A percentile compares a stretch with the other conserved stretches of the same genome.
Evolutionary conservation across 2,113 vertebrate genomes (phyloP).

Genomic region (Arizona elegans): DNA sequence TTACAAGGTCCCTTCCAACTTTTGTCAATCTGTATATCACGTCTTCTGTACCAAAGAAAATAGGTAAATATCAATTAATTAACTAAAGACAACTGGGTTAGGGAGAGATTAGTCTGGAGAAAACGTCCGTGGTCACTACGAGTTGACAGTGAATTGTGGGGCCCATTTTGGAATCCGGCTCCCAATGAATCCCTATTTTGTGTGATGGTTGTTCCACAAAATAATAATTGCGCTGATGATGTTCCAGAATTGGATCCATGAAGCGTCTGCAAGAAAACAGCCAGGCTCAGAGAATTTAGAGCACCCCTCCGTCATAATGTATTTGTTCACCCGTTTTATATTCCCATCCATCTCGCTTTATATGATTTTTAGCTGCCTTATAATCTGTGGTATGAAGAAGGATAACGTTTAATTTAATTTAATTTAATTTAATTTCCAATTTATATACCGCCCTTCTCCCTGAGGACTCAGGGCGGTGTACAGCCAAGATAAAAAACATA

Average conservation of each 20-base stretch:
- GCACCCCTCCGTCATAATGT: too few relatives aligned
- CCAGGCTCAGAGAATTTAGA: too few relatives aligned
- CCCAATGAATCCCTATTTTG: not conserved
- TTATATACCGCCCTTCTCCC: too few relatives aligned
- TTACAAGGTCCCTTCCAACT: too few relatives aligned
- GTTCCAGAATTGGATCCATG: not conserved
- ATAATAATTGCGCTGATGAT: not conserved
- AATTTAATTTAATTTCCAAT: too few relatives aligned
- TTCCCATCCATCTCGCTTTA: not conserved
- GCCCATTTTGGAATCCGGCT: not conserved
- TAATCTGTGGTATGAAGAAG: not conserved
- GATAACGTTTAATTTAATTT: too few relatives aligned
- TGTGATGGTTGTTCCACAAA: not conserved
- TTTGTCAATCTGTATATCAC: too few relatives aligned
- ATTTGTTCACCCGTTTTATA: not conserved
- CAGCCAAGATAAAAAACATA: too few relatives aligned
- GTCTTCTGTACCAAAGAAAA: not conserved
- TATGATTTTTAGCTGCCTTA: not conserved
- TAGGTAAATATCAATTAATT: not conserved
- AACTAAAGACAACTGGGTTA: not conserved
- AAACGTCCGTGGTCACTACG: not conserved
- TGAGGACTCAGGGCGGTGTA: too few relatives aligned
- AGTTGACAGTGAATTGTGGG: not conserved
- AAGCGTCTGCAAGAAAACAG: too few relatives aligned
- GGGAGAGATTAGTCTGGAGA: not conserved